A percentile compares a stretch with the other conserved stretches of the same genome.
Conservation (phyloP, 2,888 invertebrate species). For the Drosophila flavopinicola region DNA sequence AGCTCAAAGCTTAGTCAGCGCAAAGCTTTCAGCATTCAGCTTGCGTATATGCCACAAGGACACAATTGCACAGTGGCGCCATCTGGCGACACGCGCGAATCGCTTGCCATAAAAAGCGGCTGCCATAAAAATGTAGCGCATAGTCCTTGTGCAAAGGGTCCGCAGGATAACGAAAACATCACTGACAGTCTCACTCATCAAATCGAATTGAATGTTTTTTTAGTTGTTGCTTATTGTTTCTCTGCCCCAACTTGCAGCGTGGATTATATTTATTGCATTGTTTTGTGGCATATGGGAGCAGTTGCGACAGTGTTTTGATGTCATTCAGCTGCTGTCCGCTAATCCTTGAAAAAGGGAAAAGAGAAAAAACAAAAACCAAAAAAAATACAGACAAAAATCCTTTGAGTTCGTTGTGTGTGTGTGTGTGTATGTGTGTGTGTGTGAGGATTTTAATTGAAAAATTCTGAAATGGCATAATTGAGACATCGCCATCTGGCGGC, state of each 20-base stretch:
- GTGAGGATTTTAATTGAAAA: slow-evolving; percentile 70
- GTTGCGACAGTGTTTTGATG: slow-evolving; percentile 29
- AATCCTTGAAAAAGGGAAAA: slow-evolving; percentile 37
- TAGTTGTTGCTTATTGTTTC: background rate
- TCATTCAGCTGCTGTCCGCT: slow-evolving; percentile 32
- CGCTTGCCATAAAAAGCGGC: slow-evolving; percentile 47
- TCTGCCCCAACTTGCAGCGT: slow-evolving; percentile 3
- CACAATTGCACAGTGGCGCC: slow-evolving; percentile 34
- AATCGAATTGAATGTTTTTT: slow-evolving; percentile 13
- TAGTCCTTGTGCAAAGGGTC: slow-evolving; percentile 2
- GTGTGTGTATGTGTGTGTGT: slow-evolving; percentile 3
- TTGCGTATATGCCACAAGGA: slow-evolving; percentile 4
- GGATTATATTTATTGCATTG: slow-evolving; percentile 33
- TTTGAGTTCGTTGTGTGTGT: background rate
- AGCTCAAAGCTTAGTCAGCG: slow-evolving; percentile 27
- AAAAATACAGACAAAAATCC: slow-evolving; percentile 2
- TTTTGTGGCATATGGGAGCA: slow-evolving; percentile 18
- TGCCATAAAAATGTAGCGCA: slow-evolving; percentile 27
- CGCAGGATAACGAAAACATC: background rate
- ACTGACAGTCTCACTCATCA: too few species aligned
- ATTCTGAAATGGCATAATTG: slow-evolving; percentile 76
- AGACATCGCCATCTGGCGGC: slow-evolving; percentile 53
- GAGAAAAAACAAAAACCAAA: slow-evolving; percentile 1
- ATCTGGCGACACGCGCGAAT: slow-evolving; percentile 25
- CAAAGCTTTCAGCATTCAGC: slow-evolving; percentile 12